Evolutionary conservation across 2,113 vertebrate genomes (phyloP).

Genomic region (Prietella phreatophila): DNA sequence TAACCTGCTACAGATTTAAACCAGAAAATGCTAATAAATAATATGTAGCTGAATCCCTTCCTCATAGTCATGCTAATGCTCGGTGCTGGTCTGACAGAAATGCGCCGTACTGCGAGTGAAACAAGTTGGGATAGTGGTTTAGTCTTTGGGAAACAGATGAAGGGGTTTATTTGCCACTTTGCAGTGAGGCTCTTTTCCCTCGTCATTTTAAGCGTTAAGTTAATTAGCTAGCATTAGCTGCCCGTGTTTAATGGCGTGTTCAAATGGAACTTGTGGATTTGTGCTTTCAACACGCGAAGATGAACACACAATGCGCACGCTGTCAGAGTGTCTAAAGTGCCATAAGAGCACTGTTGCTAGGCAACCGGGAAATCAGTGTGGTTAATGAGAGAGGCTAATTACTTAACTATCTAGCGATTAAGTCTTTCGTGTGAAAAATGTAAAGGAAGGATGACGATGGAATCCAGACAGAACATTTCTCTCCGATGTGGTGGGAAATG

Average conservation of each 20-base stretch:
- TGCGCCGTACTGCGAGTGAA: too few relatives aligned
- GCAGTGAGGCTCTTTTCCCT: not conserved
- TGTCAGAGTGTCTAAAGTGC: not conserved
- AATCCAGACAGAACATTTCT: not conserved
- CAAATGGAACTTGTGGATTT: slow-evolving; percentile 6
- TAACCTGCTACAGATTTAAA: not conserved
- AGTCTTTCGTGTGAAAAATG: slow-evolving; percentile 5
- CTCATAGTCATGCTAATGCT: not conserved
- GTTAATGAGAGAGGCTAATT: slow-evolving; percentile 9
- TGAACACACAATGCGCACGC: not conserved
- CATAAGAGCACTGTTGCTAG: not conserved
- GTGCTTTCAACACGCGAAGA: not conserved
- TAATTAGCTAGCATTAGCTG: slow-evolving; percentile 17
- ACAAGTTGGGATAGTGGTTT: not conserved
- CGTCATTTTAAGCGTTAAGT: not conserved
- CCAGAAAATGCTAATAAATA: not conserved
- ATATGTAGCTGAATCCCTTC: not conserved
- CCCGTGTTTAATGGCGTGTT: slow-evolving; percentile 5
- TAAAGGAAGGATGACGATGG: not conserved
- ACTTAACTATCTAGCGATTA: slow-evolving; percentile 18
- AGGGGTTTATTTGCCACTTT: not conserved
- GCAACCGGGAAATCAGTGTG: slow-evolving; percentile 8
- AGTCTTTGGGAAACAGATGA: not conserved
- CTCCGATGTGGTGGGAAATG: not conserved
- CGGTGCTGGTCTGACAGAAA: not conserved